Evolutionary conservation across 2,888 invertebrate species (phyloP).

Genomic region (Erebia aethiops): DNA sequence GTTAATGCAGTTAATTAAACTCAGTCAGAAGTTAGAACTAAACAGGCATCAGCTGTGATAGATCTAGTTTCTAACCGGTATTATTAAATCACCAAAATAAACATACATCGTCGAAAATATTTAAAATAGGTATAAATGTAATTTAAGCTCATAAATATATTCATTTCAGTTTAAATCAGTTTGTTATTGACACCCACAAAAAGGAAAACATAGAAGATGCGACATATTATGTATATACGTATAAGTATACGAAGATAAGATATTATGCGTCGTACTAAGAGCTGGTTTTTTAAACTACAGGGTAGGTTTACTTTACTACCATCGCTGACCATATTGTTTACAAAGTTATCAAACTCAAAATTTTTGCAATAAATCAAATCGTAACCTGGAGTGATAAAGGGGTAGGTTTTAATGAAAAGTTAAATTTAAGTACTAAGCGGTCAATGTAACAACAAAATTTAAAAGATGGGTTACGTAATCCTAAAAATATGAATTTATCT

Average conservation of each 20-base stretch:
- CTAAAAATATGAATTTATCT: no score
- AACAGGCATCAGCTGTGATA: background rate
- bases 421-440: no score
- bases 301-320: background rate
- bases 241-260: no score
- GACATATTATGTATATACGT: background rate
- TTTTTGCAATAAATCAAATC: background rate
- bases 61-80: background rate
- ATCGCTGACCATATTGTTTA: slow-evolving; percentile 1
- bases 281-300: background rate
- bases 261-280: background rate
- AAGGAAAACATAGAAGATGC: background rate
- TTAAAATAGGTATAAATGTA: no score
- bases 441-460: no score
- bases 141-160: no score
- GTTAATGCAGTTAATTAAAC: slow-evolving; percentile 3
- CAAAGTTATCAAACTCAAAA: background rate
- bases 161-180: background rate
- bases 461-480: no score
- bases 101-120: background rate
- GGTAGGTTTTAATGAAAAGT: background rate
- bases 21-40: background rate
- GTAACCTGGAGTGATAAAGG: background rate
- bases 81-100: background rate
- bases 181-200: no score